Base-by-base conservation (phyloP, 2,888 invertebrate genomes). In the Rhogogaster chlorosoma region DNA sequence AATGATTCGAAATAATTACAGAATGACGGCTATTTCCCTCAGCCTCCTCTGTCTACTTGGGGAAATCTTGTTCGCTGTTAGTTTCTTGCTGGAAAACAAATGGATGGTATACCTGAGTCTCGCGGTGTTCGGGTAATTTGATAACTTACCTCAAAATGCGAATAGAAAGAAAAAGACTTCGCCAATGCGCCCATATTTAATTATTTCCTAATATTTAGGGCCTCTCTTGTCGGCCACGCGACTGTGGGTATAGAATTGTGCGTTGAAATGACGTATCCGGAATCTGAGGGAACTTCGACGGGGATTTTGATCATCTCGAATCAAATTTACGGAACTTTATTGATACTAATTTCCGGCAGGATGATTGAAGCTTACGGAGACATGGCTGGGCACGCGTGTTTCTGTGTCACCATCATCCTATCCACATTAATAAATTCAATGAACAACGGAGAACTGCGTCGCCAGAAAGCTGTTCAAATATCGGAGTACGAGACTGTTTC, bases 261-360 rank as follows among this genome's bases (percentile, higher is more conserved):
- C 38, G 80, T 26, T 15, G 80, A 80, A 53, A 22, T 15, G 5
- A 80, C 80, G 3, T 80, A 61, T 61, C 80, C 80, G 5, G 80
- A 80, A 22, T 22, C 80, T 12, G 80, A 61, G 32, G 12, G 38
- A 9, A 36, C n/a, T n/a, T 15, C 61, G 0, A 12, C 29, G 0
- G 64, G 38, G 6, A 61, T 80, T 12, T 36, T 57, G 0, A 80
- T 38, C 38, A 61, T 80, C 5, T n/a, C 61, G 3, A 9, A 32
- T 36, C 80, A 80, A 36, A 22, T 80, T n/a, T 80, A 80, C 10
- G 61, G 61, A 2, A 36, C 42, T 9, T 2, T 22, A 2, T 1
- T 80, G 61, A 10, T 80, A 12, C 22, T 61, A 7, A 36, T 80
- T 10, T 32, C n/a, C 4, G 57, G 80, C 0, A 80, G n/a, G 38